phyloP scores from a whole-genome alignment of 2,113 vertebrate genomes.

The Sminthopsis crassicaudata region DNA sequence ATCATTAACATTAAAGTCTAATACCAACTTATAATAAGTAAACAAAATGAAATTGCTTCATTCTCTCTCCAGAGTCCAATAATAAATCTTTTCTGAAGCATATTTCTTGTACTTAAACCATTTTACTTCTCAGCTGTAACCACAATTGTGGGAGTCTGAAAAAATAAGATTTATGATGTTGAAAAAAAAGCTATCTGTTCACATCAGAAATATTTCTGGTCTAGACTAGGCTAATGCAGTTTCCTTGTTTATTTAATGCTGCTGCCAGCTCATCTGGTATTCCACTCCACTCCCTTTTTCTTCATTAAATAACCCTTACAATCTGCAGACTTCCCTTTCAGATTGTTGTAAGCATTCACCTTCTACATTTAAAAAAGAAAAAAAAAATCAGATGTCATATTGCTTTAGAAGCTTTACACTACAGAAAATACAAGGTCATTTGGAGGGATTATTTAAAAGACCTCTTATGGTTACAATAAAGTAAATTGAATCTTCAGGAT shows the following conservation, averaged over 20 bases:
- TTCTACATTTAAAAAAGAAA: slow-evolving; percentile 42
- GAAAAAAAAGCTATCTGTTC: neutral
- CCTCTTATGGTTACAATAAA: slow-evolving; percentile 55
- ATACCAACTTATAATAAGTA: neutral
- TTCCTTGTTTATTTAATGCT: slow-evolving; percentile 19
- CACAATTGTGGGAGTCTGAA: neutral
- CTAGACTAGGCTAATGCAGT: neutral
- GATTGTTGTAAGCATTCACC: slow-evolving; percentile 9
- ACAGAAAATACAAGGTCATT: slow-evolving; percentile 59
- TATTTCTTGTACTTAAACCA: neutral
- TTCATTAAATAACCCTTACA: neutral
- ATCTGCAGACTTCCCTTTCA: neutral
- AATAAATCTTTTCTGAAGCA: neutral
- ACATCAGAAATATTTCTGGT: slow-evolving; percentile 34
- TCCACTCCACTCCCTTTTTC: neutral
- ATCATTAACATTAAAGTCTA: neutral
- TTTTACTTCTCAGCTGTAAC: neutral
- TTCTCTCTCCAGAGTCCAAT: neutral
- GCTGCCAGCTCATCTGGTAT: neutral
- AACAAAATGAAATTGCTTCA: neutral
- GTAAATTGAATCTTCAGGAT: slow-evolving; percentile 65
- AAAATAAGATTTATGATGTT: neutral
- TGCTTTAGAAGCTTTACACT: slow-evolving; percentile 55
- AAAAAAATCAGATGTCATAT: slow-evolving; percentile 45
- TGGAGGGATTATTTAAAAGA: slow-evolving; percentile 62